Conservation (phyloP, 2,113 vertebrate species). For the Machaerirhynchus nigripectus region DNA sequence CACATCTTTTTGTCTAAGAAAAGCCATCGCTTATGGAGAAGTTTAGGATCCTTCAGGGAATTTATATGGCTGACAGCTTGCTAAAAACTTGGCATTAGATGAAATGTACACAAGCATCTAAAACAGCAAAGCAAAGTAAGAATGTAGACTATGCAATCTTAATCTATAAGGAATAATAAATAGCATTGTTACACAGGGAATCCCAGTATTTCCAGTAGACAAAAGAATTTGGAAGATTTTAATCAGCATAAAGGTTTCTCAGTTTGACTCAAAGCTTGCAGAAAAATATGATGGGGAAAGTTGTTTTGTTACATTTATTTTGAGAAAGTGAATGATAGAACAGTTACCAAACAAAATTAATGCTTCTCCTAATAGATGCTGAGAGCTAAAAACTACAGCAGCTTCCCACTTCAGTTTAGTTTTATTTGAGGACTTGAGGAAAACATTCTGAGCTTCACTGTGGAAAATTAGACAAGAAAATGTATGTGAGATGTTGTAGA, state of each 20-base stretch:
- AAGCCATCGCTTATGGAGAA: neutral
- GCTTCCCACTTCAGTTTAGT: neutral
- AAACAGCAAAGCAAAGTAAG: neutral
- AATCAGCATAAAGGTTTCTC: neutral
- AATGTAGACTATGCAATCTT: neutral
- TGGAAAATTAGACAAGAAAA: neutral
- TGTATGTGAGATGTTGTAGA: neutral
- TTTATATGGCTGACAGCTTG: neutral
- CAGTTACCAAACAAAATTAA: neutral
- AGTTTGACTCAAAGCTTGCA: neutral
- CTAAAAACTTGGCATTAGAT: neutral
- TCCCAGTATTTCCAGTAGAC: neutral
- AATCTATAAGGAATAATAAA: neutral
- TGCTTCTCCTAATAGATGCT: neutral
- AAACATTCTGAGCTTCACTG: neutral
- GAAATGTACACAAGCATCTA: neutral
- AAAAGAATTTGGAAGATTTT: neutral
- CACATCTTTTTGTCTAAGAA: neutral
- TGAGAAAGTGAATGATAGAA: neutral
- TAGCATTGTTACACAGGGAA: neutral
- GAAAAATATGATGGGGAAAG: rapidly evolving
- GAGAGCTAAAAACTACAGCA: neutral
- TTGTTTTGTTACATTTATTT: neutral
- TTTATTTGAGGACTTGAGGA: neutral
- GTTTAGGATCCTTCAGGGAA: neutral